Conservation (phyloP, 2,113 vertebrate species). For the Halichoerus grypus region DNA sequence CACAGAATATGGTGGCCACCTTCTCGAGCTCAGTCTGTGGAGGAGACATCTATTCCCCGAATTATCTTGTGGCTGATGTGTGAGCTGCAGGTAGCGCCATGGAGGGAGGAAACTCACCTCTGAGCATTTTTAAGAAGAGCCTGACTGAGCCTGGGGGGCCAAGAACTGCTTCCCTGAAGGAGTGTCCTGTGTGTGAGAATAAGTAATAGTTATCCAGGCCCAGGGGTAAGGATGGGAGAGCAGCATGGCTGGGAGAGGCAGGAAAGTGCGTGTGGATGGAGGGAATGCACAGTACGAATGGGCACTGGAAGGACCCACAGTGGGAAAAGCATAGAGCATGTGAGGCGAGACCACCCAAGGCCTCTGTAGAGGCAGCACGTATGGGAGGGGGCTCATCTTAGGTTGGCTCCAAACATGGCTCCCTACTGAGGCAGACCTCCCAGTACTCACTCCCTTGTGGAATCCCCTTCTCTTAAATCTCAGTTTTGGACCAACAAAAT, state of each 20-base stretch:
- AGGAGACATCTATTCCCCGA: neutral
- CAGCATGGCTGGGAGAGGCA: neutral
- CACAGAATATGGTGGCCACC: fast-evolving
- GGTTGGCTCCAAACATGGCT: neutral
- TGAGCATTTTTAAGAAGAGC: neutral
- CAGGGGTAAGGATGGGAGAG: neutral
- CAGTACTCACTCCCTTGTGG: fast-evolving
- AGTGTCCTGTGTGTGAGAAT: neutral
- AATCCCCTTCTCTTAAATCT: neutral
- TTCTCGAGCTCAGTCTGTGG: neutral
- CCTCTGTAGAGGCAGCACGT: neutral
- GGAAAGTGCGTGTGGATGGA: fast-evolving
- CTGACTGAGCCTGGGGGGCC: fast-evolving
- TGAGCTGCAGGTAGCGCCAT: too few species aligned
- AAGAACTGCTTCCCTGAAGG: neutral
- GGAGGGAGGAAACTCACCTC: neutral
- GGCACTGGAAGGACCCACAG: neutral
- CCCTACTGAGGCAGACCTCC: neutral
- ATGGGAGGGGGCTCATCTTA: fast-evolving
- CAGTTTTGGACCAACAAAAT: neutral
- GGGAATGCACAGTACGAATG: neutral
- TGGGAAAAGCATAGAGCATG: neutral
- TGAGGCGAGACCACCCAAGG: fast-evolving
- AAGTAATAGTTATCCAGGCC: neutral
- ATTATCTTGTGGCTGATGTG: neutral